A percentile compares a stretch with the other conserved stretches of the same genome.
These are phyloP conservation scores for Archocentrus centrarchus DNA, from an alignment of 2,113 vertebrate genomes.

Conservation along the genomic window DNA sequence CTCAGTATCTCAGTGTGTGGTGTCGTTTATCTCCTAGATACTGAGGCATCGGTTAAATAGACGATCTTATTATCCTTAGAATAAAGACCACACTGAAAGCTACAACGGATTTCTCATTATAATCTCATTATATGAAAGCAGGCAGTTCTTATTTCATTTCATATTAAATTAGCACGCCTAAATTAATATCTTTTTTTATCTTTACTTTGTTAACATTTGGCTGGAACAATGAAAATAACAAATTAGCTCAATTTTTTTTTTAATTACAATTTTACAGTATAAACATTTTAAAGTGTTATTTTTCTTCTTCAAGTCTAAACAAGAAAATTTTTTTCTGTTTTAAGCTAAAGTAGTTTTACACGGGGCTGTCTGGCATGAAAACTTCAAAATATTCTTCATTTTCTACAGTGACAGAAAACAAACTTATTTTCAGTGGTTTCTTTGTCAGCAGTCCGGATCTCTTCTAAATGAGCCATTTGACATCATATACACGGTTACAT, in stretches of 20 bases:
- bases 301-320: neutral
- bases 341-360: neutral
- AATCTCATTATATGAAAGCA: neutral
- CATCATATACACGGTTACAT: slow-evolving; percentile 18
- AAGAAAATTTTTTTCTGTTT: too few relatives aligned
- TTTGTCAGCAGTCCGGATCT: neutral
- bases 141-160: neutral
- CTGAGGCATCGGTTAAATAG: neutral
- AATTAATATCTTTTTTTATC: neutral
- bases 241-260: neutral
- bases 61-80: slow-evolving; percentile 65
- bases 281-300: neutral
- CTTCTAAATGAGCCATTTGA: neutral
- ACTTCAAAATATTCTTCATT: neutral
- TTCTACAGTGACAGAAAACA: neutral
- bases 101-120: neutral
- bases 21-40: accelerated
- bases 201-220: too few relatives aligned
- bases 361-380: neutral
- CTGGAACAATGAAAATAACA: neutral
- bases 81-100: slow-evolving; percentile 35
- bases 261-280: too few relatives aligned
- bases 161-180: neutral
- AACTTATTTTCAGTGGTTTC: neutral
- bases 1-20: too few relatives aligned